A percentile compares a stretch with the other conserved stretches of the same genome.
phyloP scores from a whole-genome alignment of 1,140 invertebrate species.

The Helicoverpa armigera region DNA sequence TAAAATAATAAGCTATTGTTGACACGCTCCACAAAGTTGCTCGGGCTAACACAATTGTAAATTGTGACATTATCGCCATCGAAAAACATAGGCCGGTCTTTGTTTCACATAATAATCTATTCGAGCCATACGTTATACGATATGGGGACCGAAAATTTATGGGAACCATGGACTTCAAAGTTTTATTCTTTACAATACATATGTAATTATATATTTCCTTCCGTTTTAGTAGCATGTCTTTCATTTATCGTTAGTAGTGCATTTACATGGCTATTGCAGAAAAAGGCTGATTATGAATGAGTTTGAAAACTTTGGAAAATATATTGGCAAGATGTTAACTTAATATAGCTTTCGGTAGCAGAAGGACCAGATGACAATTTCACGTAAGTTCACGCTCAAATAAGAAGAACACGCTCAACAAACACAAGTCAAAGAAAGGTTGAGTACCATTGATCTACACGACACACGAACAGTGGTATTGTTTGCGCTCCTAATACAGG shows the following conservation, averaged over 20 bases:
- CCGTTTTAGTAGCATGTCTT: no score
- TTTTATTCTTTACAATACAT: no score
- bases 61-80: conserved; percentile 17
- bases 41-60: background rate
- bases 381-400: no score
- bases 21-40: conserved; percentile 5
- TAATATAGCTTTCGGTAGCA: no score
- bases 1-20: conserved; percentile 28
- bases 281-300: no score
- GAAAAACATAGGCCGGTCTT: conserved; percentile 8
- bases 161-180: no score
- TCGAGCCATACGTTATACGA: background rate
- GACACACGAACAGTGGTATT: conserved; percentile 10
- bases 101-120: conserved; percentile 22
- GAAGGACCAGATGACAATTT: no score
- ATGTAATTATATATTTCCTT: no score
- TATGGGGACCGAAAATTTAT: background rate
- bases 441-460: conserved; percentile 24
- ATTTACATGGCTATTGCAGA: no score
- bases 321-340: no score
- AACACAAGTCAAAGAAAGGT: background rate
- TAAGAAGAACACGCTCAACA: background rate
- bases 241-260: no score
- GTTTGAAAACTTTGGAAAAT: no score
- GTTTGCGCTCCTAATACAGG: conserved; percentile 31